A percentile compares a stretch with the other conserved stretches of the same genome.
Conservation (phyloP, 1,140 invertebrate species). For the Ylistrum balloti region DNA sequence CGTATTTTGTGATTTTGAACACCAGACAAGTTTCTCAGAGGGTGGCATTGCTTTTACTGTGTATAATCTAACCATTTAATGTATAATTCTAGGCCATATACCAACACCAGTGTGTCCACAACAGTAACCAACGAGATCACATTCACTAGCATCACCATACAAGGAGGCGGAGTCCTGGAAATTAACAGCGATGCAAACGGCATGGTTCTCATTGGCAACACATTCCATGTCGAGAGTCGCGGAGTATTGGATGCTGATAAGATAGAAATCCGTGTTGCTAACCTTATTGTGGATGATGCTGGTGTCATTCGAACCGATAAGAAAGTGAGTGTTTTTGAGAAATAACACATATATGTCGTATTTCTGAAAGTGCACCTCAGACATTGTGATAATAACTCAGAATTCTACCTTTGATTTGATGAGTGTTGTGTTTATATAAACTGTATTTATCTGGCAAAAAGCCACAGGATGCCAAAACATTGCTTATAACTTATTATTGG, state of each 20-base stretch:
- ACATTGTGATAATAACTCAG: too few relatives aligned
- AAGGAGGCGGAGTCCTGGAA: slow-evolving; percentile 70
- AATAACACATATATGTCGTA: neutral
- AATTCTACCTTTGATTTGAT: too few relatives aligned
- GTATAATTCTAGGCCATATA: slow-evolving; percentile 63
- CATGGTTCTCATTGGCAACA: slow-evolving; percentile 66
- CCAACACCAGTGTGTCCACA: slow-evolving; percentile 54
- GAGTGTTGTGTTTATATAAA: too few relatives aligned
- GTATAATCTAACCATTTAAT: neutral
- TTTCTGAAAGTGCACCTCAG: too few relatives aligned
- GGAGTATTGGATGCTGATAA: slow-evolving; percentile 68
- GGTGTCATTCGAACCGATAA: slow-evolving; percentile 66
- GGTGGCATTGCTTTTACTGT: too few relatives aligned
- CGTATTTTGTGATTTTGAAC: too few relatives aligned
- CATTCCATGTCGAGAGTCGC: slow-evolving; percentile 72
- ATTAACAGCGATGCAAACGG: slow-evolving; percentile 66
- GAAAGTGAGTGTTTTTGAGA: slow-evolving; percentile 57
- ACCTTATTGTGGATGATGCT: slow-evolving; percentile 69
- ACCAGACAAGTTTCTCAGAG: too few relatives aligned
- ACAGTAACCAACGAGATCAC: slow-evolving; percentile 61
- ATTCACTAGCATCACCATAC: slow-evolving; percentile 68
- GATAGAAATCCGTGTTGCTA: slow-evolving; percentile 61
- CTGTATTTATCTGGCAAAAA: too few relatives aligned
- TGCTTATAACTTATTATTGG: too few relatives aligned
- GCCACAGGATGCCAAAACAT: too few relatives aligned